Percentiles rank a stretch among this genome's conserved stretches.
Conservation (phyloP, 2,113 vertebrate species). For the Sclerurus mexicanus region DNA sequence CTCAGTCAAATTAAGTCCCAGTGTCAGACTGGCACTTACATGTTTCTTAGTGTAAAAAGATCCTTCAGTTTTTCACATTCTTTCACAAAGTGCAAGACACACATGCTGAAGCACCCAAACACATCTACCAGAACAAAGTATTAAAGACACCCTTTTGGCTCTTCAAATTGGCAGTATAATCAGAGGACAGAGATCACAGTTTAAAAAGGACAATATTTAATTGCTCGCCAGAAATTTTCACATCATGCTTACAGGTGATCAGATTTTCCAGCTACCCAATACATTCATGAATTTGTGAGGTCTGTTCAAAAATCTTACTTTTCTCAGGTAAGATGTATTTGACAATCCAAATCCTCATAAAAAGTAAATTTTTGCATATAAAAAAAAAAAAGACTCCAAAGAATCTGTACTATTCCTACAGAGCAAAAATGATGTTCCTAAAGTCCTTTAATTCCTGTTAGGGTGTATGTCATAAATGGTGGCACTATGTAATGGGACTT, state of each 20-base stretch:
- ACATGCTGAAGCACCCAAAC: not conserved
- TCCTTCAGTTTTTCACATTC: not conserved
- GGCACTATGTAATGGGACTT: not conserved
- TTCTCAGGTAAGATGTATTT: not conserved
- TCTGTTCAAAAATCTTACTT: not conserved
- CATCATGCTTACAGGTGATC: not conserved
- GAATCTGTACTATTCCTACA: not conserved
- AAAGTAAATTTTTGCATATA: not conserved
- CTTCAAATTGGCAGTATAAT: not conserved
- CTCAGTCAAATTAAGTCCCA: not conserved
- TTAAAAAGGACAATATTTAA: not conserved
- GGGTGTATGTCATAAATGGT: not conserved
- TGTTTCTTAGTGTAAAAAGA: not conserved
- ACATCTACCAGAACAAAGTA: not conserved
- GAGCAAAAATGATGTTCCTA: not conserved
- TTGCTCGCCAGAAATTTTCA: not conserved
- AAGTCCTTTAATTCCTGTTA: rapidly evolving
- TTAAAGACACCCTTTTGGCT: not conserved
- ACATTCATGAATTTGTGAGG: not conserved
- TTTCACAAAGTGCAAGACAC: not conserved
- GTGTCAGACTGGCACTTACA: not conserved
- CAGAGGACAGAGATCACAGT: not conserved
- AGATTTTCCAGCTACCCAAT: not conserved
- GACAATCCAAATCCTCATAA: not conserved
- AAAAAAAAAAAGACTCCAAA: not conserved